Percentiles rank a stretch among this genome's conserved stretches.
These are phyloP conservation scores for Phymatocera aterrima DNA, from an alignment of 2,888 invertebrate genomes.

Conservation along the genomic window DNA sequence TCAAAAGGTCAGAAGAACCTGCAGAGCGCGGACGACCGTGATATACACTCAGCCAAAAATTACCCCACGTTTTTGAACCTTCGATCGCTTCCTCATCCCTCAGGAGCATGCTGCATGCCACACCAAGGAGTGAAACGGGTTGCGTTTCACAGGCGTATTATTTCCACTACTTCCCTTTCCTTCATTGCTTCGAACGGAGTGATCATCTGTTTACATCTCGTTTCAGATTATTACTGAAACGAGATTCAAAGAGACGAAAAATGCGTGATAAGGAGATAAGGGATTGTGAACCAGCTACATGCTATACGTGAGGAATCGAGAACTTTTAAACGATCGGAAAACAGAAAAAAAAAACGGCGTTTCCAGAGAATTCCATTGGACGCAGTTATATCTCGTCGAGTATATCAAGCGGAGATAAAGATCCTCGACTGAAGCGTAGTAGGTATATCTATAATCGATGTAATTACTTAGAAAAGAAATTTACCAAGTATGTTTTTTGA, in stretches of 20 bases:
- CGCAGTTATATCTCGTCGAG: constrained; percentile 8
- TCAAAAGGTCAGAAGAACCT: constrained; percentile 58
- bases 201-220: neutral
- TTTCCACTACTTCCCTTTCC: no score
- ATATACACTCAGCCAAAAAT: neutral
- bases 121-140: constrained; percentile 60
- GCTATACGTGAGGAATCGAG: neutral
- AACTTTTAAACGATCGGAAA: neutral
- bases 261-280: neutral
- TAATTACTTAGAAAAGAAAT: constrained; percentile 51
- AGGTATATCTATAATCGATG: constrained; percentile 52
- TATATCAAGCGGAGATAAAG: constrained; percentile 51
- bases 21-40: neutral
- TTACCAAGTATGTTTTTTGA: constrained; percentile 53
- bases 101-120: constrained; percentile 47
- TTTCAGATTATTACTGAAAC: neutral
- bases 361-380: neutral
- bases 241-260: neutral
- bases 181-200: neutral
- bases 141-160: constrained; percentile 62
- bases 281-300: no score
- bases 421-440: constrained; percentile 5
- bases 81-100: neutral
- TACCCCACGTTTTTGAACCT: neutral
- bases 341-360: no score